A percentile compares a stretch with the other conserved stretches of the same genome.
These are phyloP conservation scores for Brienomyrus longianalis DNA, from an alignment of 2,113 vertebrate genomes.

Conservation along the genomic window DNA sequence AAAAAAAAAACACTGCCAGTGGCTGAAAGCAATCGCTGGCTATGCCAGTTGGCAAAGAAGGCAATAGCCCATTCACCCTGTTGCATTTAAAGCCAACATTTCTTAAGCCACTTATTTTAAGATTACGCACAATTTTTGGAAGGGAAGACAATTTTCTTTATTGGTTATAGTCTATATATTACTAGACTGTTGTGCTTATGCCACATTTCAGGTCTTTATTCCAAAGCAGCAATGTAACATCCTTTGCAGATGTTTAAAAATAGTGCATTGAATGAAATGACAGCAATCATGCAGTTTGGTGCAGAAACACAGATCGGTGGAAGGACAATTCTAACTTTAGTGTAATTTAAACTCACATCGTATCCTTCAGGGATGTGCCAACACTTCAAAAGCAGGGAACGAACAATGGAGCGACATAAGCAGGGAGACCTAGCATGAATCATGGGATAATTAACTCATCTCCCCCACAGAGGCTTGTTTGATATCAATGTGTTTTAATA, in stretches of 20 bases:
- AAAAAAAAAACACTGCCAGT: neutral
- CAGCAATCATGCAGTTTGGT: neutral
- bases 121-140: neutral
- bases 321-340: neutral
- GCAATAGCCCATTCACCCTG: neutral
- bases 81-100: neutral
- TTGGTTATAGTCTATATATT: neutral
- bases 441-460: neutral
- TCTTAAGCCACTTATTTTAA: too few species aligned
- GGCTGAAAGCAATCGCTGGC: slow-evolving; percentile 16
- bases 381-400: neutral
- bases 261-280: neutral
- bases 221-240: neutral
- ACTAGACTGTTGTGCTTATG: neutral
- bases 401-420: neutral
- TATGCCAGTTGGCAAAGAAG: slow-evolving; percentile 6
- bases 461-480: neutral
- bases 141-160: neutral
- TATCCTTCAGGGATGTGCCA: neutral
- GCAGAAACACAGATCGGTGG: neutral
- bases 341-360: neutral
- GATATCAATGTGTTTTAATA: neutral
- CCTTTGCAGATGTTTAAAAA: neutral
- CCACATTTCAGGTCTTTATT: neutral
- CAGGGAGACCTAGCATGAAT: neutral